These are phyloP conservation scores for Pseudomyrmex pallidus DNA, from an alignment of 1,140 invertebrate genomes.

Conservation along the genomic window DNA sequence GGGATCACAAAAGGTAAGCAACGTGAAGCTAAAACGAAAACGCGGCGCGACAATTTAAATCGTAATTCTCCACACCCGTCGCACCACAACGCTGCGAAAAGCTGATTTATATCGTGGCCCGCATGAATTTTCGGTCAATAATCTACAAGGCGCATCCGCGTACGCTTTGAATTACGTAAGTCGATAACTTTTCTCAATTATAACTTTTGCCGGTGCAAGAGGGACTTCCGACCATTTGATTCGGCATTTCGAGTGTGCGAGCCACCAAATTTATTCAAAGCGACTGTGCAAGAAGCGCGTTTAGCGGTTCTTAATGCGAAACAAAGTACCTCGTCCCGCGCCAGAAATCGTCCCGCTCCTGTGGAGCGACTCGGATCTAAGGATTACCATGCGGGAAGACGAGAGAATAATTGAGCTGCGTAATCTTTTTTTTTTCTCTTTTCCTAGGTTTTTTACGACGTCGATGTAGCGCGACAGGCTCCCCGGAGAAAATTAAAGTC, in stretches of 20 bases:
- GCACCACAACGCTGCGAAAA: neutral
- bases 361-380: conserved; percentile 34
- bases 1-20: conserved; percentile 3
- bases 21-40: neutral
- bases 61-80: neutral
- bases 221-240: conserved; percentile 8
- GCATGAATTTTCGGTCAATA: conserved; percentile 49
- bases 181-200: conserved; percentile 52
- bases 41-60: neutral
- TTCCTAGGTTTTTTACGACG: conserved; percentile 41
- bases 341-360: conserved; percentile 34
- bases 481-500: conserved; percentile 51
- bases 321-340: conserved; percentile 41
- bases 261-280: conserved; percentile 51
- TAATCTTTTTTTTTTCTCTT: conserved; percentile 43
- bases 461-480: conserved; percentile 26
- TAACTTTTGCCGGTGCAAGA: conserved; percentile 14
- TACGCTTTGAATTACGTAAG: conserved; percentile 45
- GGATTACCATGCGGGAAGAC: conserved; percentile 54
- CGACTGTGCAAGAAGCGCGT: conserved; percentile 35
- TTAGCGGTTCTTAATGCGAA: conserved; percentile 58
- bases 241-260: conserved; percentile 30
- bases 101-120: conserved; percentile 15
- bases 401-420: conserved; percentile 56
- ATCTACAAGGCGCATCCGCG: neutral